Percentiles rank a stretch among this genome's conserved stretches.
These are phyloP conservation scores for Macrostomum cliftonense DNA, from an alignment of 2,888 invertebrate species.

Conservation along the genomic window DNA sequence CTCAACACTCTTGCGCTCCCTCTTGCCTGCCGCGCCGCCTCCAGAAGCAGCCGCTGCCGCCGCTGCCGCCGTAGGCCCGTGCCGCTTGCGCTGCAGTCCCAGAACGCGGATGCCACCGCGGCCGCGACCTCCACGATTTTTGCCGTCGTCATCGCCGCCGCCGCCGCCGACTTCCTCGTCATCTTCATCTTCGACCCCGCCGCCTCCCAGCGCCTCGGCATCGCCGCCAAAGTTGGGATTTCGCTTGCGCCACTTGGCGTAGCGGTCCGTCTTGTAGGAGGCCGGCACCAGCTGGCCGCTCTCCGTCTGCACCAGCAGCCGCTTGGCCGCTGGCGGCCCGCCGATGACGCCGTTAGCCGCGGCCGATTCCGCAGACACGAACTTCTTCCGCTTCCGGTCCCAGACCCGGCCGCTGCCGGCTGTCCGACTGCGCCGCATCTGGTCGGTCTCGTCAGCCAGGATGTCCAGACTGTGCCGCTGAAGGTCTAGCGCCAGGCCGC, in stretches of 20 bases:
- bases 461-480: too few species aligned
- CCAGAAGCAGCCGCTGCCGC: neutral
- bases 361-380: conserved; percentile 43
- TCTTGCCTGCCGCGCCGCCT: neutral
- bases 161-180: too few species aligned
- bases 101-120: neutral
- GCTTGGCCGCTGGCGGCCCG: conserved; percentile 31
- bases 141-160: neutral
- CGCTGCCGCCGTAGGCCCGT: neutral
- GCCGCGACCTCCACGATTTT: neutral
- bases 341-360: too few species aligned
- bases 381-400: conserved; percentile 89
- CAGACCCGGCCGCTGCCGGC: conserved; percentile 34
- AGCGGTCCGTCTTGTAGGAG: conserved; percentile 66
- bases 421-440: neutral
- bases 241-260: conserved; percentile 31
- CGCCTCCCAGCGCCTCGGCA: conserved; percentile 1
- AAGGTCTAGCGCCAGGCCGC: too few species aligned
- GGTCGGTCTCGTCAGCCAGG: neutral
- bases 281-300: conserved; percentile 84
- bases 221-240: conserved; percentile 9
- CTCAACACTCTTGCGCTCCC: too few species aligned
- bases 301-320: conserved; percentile 73
- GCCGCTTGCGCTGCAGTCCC: neutral
- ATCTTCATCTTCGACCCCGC: neutral